Conservation (phyloP, 2,113 vertebrate species). For the Globicephala melas region DNA sequence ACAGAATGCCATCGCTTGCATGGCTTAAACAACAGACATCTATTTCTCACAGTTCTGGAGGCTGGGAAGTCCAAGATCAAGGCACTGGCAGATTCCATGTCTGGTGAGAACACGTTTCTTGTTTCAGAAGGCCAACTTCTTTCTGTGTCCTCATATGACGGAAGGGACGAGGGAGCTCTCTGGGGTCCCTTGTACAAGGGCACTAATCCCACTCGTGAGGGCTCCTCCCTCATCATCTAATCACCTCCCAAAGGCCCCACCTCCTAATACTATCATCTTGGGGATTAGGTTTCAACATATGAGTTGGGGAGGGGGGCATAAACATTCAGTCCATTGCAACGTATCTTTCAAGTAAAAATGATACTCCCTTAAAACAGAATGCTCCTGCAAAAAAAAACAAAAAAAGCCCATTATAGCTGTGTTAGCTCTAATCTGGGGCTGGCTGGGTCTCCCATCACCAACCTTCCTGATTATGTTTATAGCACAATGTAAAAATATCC, state of each 20-base stretch:
- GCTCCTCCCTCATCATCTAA: neutral
- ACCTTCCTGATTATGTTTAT: neutral
- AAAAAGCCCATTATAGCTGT: neutral
- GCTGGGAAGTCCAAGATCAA: neutral
- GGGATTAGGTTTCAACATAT: neutral
- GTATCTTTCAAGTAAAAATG: neutral
- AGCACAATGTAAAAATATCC: neutral
- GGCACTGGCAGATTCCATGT: neutral
- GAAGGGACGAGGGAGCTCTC: neutral
- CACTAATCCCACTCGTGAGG: neutral
- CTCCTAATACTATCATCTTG: neutral
- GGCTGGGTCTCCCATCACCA: neutral
- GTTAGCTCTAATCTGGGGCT: neutral
- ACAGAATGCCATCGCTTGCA: neutral
- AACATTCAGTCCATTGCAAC: neutral
- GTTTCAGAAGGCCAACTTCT: neutral
- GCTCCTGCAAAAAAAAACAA: neutral
- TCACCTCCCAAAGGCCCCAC: neutral
- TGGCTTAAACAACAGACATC: neutral
- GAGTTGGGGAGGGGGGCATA: neutral
- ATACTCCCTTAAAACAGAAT: neutral
- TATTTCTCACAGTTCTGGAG: neutral
- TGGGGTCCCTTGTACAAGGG: neutral
- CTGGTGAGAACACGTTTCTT: neutral
- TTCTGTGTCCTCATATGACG: fast-evolving